phyloP scores from a whole-genome alignment of 2,113 vertebrate species.

The Rhinichthys klamathensis region DNA sequence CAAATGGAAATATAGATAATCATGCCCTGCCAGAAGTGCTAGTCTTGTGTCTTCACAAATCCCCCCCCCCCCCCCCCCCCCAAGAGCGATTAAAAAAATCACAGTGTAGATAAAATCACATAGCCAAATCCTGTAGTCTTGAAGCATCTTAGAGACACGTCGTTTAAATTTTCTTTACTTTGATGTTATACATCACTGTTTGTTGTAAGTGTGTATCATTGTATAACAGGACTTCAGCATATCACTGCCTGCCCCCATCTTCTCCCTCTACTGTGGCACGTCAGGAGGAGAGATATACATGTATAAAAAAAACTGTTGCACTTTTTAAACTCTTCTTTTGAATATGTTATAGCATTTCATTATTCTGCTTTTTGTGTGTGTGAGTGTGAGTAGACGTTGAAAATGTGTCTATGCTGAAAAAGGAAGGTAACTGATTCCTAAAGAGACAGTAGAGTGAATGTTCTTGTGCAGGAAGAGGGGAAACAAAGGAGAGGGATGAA shows the following conservation, averaged over 20 bases:
- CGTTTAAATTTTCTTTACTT: slow-evolving; percentile 69
- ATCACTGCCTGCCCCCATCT: slow-evolving; percentile 89
- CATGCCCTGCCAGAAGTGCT: background rate
- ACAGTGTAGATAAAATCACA: background rate
- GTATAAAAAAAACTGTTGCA: slow-evolving; percentile 85
- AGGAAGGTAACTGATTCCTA: slow-evolving; percentile 67
- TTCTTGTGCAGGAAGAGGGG: slow-evolving; percentile 52
- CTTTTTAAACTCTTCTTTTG: slow-evolving; percentile 72
- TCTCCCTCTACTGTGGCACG: slow-evolving; percentile 87
- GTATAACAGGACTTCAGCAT: slow-evolving; percentile 84
- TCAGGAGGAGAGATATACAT: slow-evolving; percentile 53
- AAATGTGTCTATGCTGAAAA: slow-evolving; percentile 49
- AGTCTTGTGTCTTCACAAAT: too few species aligned
- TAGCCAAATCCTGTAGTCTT: slow-evolving; percentile 38
- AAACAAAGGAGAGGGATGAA: slow-evolving; percentile 62
- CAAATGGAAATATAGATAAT: background rate
- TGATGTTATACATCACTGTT: slow-evolving; percentile 94
- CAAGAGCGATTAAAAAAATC: background rate
- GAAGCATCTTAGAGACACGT: slow-evolving; percentile 41
- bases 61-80: background rate
- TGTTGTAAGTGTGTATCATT: slow-evolving; percentile 62
- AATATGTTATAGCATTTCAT: slow-evolving; percentile 24
- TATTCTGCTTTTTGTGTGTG: slow-evolving; percentile 48
- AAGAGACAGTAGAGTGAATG: slow-evolving; percentile 77
- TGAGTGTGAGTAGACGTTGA: slow-evolving; percentile 44